Conservation (phyloP, 23 tunicate genomes). For the Clavelina lepadiformis region DNA sequence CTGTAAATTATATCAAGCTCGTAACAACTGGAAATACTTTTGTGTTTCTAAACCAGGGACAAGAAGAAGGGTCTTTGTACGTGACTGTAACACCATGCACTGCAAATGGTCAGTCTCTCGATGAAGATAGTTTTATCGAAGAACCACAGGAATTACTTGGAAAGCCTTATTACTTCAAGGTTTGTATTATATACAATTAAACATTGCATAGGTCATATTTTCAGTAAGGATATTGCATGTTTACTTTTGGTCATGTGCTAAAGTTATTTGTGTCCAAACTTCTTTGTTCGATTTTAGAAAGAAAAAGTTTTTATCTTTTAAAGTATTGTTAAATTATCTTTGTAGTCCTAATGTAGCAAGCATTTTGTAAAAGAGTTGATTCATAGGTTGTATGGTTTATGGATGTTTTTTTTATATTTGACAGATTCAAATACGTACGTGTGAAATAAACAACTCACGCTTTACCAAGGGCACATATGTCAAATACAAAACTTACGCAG, state of each 20-base stretch:
- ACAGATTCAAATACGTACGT: conserved; percentile 36
- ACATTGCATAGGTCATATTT: too few species aligned
- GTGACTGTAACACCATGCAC: conserved; percentile 80
- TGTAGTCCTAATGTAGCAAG: too few species aligned
- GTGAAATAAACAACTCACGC: conserved; percentile 86
- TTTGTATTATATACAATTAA: too few species aligned
- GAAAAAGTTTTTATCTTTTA: too few species aligned
- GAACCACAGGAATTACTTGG: conserved; percentile 85
- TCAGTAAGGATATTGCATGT: too few species aligned
- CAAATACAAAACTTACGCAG: conserved; percentile 58
- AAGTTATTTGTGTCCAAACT: too few species aligned
- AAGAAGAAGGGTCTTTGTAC: conserved; percentile 78
- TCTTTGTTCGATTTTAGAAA: too few species aligned
- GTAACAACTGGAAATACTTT: background rate
- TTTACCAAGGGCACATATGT: conserved; percentile 83
- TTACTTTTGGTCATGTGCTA: too few species aligned
- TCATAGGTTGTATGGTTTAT: background rate
- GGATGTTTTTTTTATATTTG: background rate
- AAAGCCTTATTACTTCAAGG: conserved; percentile 84
- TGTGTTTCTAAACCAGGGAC: conserved; percentile 87
- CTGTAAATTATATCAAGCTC: background rate
- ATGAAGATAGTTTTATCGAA: conserved; percentile 89
- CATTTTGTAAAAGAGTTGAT: background rate
- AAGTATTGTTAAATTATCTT: too few species aligned
- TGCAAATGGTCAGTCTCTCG: conserved; percentile 78